Conservation (phyloP, 2,888 invertebrate species). For the Pyralis farinalis region DNA sequence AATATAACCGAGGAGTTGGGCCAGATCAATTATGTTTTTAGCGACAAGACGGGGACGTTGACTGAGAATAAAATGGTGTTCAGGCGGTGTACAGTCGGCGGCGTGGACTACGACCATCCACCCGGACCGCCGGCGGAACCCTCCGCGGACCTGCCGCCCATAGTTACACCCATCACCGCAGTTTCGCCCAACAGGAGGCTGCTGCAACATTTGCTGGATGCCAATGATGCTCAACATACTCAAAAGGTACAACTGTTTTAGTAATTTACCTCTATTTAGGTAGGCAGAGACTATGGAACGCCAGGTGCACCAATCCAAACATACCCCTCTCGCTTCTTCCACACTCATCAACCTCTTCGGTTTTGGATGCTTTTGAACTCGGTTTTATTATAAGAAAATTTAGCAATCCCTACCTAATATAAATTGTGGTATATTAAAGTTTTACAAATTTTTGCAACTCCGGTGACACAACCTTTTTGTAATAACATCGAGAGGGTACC, state of each 20-base stretch:
- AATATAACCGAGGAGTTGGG: slow-evolving; percentile 99
- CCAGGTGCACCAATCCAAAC: too few relatives aligned
- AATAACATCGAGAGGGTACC: too few relatives aligned
- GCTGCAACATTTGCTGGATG: slow-evolving; percentile 60
- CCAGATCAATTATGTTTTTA: slow-evolving; percentile 94
- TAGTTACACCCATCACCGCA: slow-evolving; percentile 66
- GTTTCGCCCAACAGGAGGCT: slow-evolving; percentile 67
- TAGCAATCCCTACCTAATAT: too few relatives aligned
- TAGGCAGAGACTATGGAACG: too few relatives aligned
- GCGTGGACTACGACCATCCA: slow-evolving; percentile 93
- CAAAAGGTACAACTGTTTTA: slow-evolving; percentile 79
- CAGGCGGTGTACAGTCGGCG: slow-evolving; percentile 92
- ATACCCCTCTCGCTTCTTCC: too few relatives aligned
- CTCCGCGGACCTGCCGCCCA: slow-evolving; percentile 67
- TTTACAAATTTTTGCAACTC: too few relatives aligned
- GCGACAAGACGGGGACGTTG: slow-evolving; percentile 98
- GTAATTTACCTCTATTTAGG: too few relatives aligned
- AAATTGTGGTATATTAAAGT: too few relatives aligned
- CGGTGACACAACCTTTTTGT: too few relatives aligned
- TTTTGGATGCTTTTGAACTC: too few relatives aligned
- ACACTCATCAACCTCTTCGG: too few relatives aligned
- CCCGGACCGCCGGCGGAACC: slow-evolving; percentile 86
- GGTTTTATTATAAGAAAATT: too few relatives aligned
- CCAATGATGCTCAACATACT: slow-evolving; percentile 79
- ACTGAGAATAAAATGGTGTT: slow-evolving; percentile 99